phyloP scores from a whole-genome alignment of 2,797 vertebrate species.

The Spinus olivaceus region DNA sequence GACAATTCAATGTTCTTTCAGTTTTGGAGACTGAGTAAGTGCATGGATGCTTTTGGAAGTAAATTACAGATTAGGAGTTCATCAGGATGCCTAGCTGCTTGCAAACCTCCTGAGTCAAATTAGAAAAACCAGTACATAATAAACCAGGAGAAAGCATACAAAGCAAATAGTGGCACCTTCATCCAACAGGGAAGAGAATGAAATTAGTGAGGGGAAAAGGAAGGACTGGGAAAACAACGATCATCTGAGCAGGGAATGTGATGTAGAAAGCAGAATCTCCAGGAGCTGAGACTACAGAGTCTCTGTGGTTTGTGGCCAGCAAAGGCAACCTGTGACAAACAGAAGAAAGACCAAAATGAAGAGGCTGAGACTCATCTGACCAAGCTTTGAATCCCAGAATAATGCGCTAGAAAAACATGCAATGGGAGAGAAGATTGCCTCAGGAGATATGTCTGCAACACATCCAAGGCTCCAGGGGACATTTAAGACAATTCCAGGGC shows the following conservation, averaged over 20 bases:
- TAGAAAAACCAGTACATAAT: not conserved
- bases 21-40: not conserved
- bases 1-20: not conserved
- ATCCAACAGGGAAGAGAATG: not conserved
- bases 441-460: not conserved
- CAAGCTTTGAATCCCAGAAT: not conserved
- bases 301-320: not conserved
- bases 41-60: not conserved
- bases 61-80: not conserved
- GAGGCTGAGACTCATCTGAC: not conserved
- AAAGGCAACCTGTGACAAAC: not conserved
- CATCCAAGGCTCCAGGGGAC: not conserved
- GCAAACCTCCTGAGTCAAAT: not conserved
- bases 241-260: not conserved
- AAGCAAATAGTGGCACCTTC: not conserved
- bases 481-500: not conserved
- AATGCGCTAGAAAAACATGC: not conserved
- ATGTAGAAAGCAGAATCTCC: not conserved
- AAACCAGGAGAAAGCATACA: not conserved
- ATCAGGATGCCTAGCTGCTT: not conserved
- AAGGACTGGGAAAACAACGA: accelerated
- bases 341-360: not conserved
- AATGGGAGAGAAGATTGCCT: accelerated
- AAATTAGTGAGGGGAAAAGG: not conserved
- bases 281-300: not conserved